Evolutionary conservation across 2,888 invertebrate species (phyloP), one percentile per base, ranked within the genome.

Genomic region (Drosophila nigritarsus): DNA sequence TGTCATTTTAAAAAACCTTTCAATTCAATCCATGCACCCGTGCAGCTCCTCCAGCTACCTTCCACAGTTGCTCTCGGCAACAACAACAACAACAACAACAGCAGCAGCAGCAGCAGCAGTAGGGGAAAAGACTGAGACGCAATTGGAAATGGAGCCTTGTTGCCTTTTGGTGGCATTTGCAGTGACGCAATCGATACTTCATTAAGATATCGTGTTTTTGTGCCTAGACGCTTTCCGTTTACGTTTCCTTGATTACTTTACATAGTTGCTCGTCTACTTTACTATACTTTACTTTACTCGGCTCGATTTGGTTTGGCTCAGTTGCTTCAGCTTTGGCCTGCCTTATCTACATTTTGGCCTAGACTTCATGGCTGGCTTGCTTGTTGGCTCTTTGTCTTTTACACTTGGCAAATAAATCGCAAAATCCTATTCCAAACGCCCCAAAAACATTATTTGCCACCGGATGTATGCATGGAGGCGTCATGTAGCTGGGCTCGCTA

Each of bases 231-330:
- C 82, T 86, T 90, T 91, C 90, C 91, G 90, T 89, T 90, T 86
- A 88, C 90, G 90, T 91, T 90, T 90, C 90, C 91, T 89, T 90
- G 90, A 90, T 90, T 90, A 90, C 90, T 86, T 90, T 90, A 89
- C 87, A 90, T 83, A 87, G 90, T 90, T 88, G 71, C 76, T 76
- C 67, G 65, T 73, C 49, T 38, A 56, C 56, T 56, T 42, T 56
- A 38, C 32, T 63, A 62, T 54, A 56, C 63, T 62, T 56, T 29
- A 38, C 38, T 29, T 40, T 51, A 51, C 60, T 60, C 65, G 27
- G 27, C 68, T 68, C 68, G 63, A 70, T 66, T 64, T 68, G 65
- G 42, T 53, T 83, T 42, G 61, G 69, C 73, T 68, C 73, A 65
- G 63, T 82, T 82, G 78, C 69, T 65, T 73, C 51, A 50, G 58